phyloP scores from a whole-genome alignment of 2,888 invertebrate species.

The Nomada hirtipes region DNA sequence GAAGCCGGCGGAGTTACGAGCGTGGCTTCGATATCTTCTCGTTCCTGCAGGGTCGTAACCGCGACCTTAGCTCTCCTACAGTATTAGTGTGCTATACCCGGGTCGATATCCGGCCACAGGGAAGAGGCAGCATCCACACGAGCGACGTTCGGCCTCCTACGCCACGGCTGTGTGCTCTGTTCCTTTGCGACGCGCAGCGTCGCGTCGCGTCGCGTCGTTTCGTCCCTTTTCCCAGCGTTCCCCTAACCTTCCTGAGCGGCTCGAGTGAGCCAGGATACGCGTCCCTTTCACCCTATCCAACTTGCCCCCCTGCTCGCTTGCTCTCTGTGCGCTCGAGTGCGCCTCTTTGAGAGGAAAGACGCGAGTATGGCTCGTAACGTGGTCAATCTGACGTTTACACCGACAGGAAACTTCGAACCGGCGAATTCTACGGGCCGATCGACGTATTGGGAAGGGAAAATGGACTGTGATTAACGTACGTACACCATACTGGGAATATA shows the following conservation, averaged over 20 bases:
- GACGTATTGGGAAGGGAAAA: not conserved
- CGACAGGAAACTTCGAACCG: conserved; percentile 40
- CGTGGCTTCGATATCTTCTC: conserved; percentile 33
- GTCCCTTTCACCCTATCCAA: not conserved
- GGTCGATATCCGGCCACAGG: conserved; percentile 76
- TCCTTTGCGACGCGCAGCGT: not conserved
- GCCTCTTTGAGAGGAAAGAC: conserved; percentile 55
- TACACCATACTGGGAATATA: too few relatives aligned
- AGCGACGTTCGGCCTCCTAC: conserved; percentile 65
- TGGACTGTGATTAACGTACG: too few relatives aligned
- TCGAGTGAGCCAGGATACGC: conserved; percentile 34
- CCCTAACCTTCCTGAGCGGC: conserved; percentile 25
- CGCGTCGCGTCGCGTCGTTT: conserved; percentile 5
- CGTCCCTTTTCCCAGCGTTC: conserved; percentile 20
- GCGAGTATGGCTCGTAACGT: conserved; percentile 42
- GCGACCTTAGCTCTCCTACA: conserved; percentile 72
- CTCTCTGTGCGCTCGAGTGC: conserved; percentile 37
- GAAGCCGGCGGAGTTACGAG: conserved; percentile 35
- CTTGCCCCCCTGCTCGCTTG: not conserved
- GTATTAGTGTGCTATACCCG: conserved; percentile 73
- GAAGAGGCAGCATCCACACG: conserved; percentile 71
- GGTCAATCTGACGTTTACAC: conserved; percentile 55
- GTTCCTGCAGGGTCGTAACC: conserved; percentile 68
- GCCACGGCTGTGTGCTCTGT: conserved; percentile 40
- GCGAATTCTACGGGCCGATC: conserved; percentile 6